Evolutionary conservation across 2,888 invertebrate genomes (phyloP), one percentile per base, ranked within the genome.

Genomic region (Polyommatus iphigenia): DNA sequence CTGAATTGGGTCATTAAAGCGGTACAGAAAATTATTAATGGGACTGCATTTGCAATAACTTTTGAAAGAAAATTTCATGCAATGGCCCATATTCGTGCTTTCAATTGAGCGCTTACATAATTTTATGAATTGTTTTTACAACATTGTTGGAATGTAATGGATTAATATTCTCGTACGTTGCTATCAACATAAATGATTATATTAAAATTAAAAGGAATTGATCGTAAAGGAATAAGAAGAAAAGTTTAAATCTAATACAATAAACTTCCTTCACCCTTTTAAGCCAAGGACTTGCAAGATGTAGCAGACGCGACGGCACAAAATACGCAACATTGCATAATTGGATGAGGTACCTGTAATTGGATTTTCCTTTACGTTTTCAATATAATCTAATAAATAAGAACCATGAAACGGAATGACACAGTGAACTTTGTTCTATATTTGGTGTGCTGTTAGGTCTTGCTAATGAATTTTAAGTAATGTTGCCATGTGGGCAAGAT

Each of bases 321-420:
- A 80, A 79, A 76, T 76, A 78, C 24, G 81, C 81, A 80, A 82
- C 82, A 24, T 29, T 82, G 82, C 82, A 82, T 91, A 91, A 91
- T 91, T 90, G 90, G 91, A 91, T 91, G 82, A 85, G 83, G 82
- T 83, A 83, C 15, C 24, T 84, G 81, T 88, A 88, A 89, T 84
- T 82, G 87, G 90, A 91, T 91, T 89, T 87, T 83, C 82, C 80
- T 83, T 84, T 86, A 85, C 85, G 85, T 86, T 87, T 80, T 82
- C 82, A 83, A 82, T 82, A 82, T 91, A 90, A 91, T 90, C 89
- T 87, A 88, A 90, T 90, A 81, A 87, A 86, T 80, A 81, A 83
- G 79, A 32, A 71, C 77, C 75, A 72, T 80, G 79, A 80, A 78
- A 73, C 59, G 79, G 75, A 78, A 76, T 79, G 72, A 54, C 76